phyloP scores from a whole-genome alignment of 2,797 vertebrate species.

The Manis javanica region DNA sequence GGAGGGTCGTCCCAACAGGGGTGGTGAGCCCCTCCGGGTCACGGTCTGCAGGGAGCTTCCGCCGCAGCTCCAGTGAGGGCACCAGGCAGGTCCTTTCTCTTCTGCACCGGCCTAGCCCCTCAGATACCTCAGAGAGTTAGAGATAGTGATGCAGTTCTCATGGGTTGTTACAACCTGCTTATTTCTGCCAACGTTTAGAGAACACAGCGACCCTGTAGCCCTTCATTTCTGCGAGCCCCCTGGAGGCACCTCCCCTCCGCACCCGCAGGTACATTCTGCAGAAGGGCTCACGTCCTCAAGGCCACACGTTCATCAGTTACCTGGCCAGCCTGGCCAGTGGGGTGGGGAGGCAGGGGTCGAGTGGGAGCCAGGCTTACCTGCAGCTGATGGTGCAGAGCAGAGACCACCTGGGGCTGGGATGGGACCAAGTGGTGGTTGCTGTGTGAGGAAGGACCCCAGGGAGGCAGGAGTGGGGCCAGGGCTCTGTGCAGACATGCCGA shows the following conservation, averaged over 20 bases:
- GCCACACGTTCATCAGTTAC: accelerated
- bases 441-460: background rate
- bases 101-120: accelerated
- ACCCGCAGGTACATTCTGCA: background rate
- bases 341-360: background rate
- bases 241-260: too few species aligned
- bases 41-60: too few species aligned
- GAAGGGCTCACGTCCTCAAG: too few species aligned
- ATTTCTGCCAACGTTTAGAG: accelerated
- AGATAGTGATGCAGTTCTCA: accelerated
- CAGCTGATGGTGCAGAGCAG: background rate
- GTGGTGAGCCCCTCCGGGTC: too few species aligned
- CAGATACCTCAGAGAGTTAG: too few species aligned
- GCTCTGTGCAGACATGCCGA: accelerated
- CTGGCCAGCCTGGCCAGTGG: too few species aligned
- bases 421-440: background rate
- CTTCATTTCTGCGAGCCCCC: too few species aligned
- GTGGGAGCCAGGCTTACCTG: background rate
- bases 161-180: background rate
- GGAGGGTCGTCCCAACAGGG: too few species aligned
- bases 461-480: background rate
- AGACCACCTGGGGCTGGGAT: background rate
- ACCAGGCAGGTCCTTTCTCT: background rate
- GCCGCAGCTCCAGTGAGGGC: too few species aligned
- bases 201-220: too few species aligned